phyloP scores from a whole-genome alignment of 2,797 vertebrate species.

The Spizella passerina region DNA sequence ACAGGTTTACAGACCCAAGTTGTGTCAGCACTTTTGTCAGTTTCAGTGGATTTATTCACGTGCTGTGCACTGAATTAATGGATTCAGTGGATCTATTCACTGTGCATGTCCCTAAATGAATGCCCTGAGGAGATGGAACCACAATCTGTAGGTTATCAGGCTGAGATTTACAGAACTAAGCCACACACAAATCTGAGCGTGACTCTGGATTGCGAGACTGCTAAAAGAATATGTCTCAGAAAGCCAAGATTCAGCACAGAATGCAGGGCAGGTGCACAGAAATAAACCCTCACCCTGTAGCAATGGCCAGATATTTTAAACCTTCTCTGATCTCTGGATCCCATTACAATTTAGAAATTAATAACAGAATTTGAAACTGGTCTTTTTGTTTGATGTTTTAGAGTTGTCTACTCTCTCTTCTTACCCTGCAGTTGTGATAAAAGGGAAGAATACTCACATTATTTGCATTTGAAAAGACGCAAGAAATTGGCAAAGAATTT shows the following conservation, averaged over 20 bases:
- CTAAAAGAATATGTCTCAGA: background rate
- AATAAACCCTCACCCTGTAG: accelerated
- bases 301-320: background rate
- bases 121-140: background rate
- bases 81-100: background rate
- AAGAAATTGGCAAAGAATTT: background rate
- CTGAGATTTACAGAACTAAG: background rate
- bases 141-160: background rate
- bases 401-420: background rate
- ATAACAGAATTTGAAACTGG: background rate
- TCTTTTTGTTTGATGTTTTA: background rate
- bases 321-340: background rate
- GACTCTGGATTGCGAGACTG: background rate
- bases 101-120: background rate
- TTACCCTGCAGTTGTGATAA: background rate
- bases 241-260: background rate
- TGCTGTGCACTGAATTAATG: background rate
- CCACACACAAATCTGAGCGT: background rate
- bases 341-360: background rate
- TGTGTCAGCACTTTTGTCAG: accelerated
- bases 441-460: background rate
- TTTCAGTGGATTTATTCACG: background rate
- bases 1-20: background rate
- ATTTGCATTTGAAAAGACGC: background rate
- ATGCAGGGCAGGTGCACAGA: background rate